phyloP scores from a whole-genome alignment of 2,113 vertebrate genomes.

The Heterocephalus glaber region DNA sequence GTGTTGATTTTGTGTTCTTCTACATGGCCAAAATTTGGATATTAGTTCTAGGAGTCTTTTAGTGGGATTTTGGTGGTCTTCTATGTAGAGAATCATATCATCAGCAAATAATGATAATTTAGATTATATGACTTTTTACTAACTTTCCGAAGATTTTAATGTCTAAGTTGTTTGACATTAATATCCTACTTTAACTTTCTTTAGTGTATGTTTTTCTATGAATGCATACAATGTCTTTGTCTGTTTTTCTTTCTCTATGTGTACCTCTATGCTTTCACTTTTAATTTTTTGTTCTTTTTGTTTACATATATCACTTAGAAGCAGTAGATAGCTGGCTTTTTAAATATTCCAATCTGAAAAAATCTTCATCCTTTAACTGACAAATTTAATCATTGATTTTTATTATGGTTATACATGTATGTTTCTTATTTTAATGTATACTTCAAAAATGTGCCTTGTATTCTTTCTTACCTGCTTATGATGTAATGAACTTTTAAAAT shows the following conservation, averaged over 20 bases:
- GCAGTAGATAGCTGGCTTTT: neutral
- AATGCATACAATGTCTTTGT: neutral
- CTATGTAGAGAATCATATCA: neutral
- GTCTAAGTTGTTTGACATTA: neutral
- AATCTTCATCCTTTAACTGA: neutral
- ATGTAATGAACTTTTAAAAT: neutral
- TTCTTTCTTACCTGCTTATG: neutral
- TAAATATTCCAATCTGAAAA: neutral
- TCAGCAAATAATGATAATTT: neutral
- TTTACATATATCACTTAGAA: neutral
- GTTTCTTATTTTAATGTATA: neutral
- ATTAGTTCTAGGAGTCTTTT: neutral
- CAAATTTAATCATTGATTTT: neutral
- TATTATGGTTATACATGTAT: neutral
- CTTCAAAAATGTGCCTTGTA: neutral
- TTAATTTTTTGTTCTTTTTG: neutral
- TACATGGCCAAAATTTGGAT: neutral
- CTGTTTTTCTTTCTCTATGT: neutral
- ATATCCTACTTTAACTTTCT: neutral
- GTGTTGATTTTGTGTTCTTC: neutral
- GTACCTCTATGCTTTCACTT: neutral
- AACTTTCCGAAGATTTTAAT: neutral
- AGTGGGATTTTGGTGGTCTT: neutral
- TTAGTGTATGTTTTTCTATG: neutral
- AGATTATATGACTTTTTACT: neutral